Base-by-base conservation (phyloP, 2,888 invertebrate genomes). In the Coelopa pilipes region DNA sequence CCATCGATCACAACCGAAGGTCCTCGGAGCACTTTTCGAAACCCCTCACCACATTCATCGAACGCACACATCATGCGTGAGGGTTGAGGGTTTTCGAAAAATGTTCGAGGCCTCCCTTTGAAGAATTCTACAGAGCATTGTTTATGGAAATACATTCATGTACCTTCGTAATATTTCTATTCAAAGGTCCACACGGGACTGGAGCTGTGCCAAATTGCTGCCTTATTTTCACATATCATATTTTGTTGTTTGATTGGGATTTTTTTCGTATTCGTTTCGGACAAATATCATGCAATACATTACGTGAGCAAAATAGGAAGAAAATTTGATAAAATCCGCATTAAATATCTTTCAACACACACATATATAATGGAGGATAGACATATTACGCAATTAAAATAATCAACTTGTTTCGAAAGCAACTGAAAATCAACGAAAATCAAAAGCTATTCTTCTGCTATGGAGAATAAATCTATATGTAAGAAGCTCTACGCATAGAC, bases 111-210 rank as follows among this genome's bases (percentile, higher is more conserved):
- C 34, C 34, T 34, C 34, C 34, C 34, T 34, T 7, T 2, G 34
- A 34, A 34, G 7, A 34, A 34, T 34, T n/a, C 34, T 34, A 4
- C 34, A 34, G 2, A 34, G 2, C 34, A 34, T 2, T 34, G 34
- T 4, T 34, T 57, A 19, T n/a, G 11, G 17, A 45, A 45, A 49
- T 47, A 49, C 65, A 34, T 34, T 34, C 34, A 34, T 2, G 21
- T 57, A 46, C 4, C 12, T 47, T 46, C 34, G 12, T 63, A n/a
- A 19, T 24, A n/a, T n/a, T 55, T 55, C 76, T 84, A 85, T 76
- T 83, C 81, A 81, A 84, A 84, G 75, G 85, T 84, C 84, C 84
- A 84, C 77, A 83, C 83, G 75, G 85, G 85, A 77, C 83, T 80
- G 73, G 83, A 80, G 80, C 83, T 83, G 78, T 84, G 85, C 84